These are phyloP conservation scores for Epinotia demarniana DNA, from an alignment of 2,888 invertebrate species.

Conservation along the genomic window DNA sequence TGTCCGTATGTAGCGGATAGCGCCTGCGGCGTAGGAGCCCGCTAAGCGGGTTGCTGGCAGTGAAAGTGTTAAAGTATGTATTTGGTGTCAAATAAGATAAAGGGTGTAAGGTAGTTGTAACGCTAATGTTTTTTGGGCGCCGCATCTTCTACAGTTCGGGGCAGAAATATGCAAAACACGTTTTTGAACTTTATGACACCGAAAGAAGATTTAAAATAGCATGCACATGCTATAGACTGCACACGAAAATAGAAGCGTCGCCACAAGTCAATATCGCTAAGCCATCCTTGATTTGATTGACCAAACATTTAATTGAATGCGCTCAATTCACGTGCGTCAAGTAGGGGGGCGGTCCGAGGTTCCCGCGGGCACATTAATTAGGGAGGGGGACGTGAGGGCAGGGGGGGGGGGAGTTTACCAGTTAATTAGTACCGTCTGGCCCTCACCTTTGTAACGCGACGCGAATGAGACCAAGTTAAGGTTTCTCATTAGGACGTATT, in stretches of 20 bases:
- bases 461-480: constrained; percentile 75
- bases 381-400: constrained; percentile 64
- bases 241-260: constrained; percentile 24
- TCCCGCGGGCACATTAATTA: constrained; percentile 82
- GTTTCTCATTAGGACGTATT: constrained; percentile 69
- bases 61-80: too few relatives aligned
- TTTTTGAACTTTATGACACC: background rate
- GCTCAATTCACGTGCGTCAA: constrained; percentile 51
- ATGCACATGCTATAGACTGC: background rate
- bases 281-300: constrained; percentile 47
- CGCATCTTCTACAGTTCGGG: background rate
- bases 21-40: too few relatives aligned
- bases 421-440: constrained; percentile 81
- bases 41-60: too few relatives aligned
- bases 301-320: constrained; percentile 51
- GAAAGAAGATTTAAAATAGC: background rate
- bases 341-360: constrained; percentile 63
- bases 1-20: too few relatives aligned
- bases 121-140: background rate
- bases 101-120: background rate
- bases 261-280: constrained; percentile 31
- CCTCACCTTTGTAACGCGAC: constrained; percentile 75
- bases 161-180: background rate
- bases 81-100: too few relatives aligned
- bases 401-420: constrained; percentile 77